A percentile compares a stretch with the other conserved stretches of the same genome.
phyloP scores from a whole-genome alignment of 2,113 vertebrate species.

The Platysteira castanea region DNA sequence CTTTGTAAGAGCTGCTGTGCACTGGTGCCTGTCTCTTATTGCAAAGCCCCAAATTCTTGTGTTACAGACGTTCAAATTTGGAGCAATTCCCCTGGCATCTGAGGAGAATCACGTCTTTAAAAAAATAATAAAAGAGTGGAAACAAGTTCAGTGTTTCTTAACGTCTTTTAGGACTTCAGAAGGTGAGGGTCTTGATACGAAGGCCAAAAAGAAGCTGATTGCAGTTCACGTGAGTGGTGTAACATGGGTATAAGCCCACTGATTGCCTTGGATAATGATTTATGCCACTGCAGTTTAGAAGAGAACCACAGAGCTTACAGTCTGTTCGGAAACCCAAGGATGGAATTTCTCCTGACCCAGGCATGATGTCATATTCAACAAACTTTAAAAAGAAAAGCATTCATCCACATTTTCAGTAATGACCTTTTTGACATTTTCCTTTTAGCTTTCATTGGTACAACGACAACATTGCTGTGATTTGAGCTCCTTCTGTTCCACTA shows the following conservation, averaged over 20 bases:
- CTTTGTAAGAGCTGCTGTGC: not conserved
- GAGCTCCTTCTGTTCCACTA: not conserved
- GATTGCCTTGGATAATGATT: not conserved
- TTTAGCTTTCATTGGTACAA: not conserved
- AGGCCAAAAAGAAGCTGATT: not conserved
- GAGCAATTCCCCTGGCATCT: not conserved
- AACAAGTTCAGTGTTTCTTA: not conserved
- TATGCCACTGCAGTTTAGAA: not conserved
- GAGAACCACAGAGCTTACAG: not conserved
- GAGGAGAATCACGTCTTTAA: not conserved
- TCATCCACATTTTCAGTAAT: not conserved
- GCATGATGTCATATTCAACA: not conserved
- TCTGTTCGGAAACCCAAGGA: not conserved
- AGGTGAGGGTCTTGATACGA: not conserved
- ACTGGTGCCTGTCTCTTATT: not conserved
- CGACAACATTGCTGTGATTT: not conserved
- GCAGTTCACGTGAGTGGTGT: not conserved
- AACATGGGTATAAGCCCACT: not conserved
- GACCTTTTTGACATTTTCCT: not conserved
- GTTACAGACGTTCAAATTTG: not conserved
- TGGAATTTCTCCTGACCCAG: not conserved
- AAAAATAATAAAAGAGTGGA: not conserved
- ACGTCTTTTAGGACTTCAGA: not conserved
- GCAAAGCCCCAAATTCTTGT: not conserved
- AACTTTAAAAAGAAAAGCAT: not conserved